A percentile compares a stretch with the other conserved stretches of the same genome.
phyloP scores from a whole-genome alignment of 1,140 invertebrate genomes.

The Procambarus virginalis region DNA sequence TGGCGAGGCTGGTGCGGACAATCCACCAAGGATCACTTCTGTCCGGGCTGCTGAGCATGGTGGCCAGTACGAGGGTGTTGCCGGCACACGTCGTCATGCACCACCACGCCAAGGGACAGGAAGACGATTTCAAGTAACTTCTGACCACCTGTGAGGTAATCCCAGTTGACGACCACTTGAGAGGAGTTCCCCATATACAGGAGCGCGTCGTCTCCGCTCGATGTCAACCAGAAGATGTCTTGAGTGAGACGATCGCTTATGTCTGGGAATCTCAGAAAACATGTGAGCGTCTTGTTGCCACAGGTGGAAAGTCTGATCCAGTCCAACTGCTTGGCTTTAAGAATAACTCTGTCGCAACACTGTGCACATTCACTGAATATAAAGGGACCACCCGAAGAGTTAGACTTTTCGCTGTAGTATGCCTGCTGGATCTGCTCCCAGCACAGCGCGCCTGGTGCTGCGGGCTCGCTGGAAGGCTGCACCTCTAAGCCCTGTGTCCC shows the following conservation, averaged over 20 bases:
- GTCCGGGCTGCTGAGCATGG: background rate
- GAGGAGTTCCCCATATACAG: slow-evolving; percentile 32
- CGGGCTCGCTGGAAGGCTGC: background rate
- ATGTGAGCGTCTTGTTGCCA: background rate
- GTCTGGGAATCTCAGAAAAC: background rate
- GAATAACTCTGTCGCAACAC: background rate
- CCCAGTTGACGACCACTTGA: slow-evolving; percentile 42
- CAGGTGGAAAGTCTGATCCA: background rate
- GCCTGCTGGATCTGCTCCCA: background rate
- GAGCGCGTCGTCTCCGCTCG: background rate
- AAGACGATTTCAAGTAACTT: slow-evolving; percentile 25
- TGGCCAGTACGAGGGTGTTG: slow-evolving; percentile 26
- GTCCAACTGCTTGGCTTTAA: background rate
- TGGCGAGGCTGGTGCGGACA: slow-evolving; percentile 21
- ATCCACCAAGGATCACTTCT: background rate
- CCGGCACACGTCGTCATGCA: slow-evolving; percentile 1
- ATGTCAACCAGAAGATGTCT: slow-evolving; percentile 46
- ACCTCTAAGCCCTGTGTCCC: background rate
- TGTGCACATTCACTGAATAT: background rate
- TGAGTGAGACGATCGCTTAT: background rate
- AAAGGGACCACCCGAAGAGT: background rate
- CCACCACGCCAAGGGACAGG: background rate
- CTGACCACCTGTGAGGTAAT: slow-evolving; percentile 22
- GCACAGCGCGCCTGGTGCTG: background rate
- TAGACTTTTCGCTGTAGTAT: background rate